phyloP scores from a whole-genome alignment of 2,797 vertebrate species.

The Cirrhinus mrigala region DNA sequence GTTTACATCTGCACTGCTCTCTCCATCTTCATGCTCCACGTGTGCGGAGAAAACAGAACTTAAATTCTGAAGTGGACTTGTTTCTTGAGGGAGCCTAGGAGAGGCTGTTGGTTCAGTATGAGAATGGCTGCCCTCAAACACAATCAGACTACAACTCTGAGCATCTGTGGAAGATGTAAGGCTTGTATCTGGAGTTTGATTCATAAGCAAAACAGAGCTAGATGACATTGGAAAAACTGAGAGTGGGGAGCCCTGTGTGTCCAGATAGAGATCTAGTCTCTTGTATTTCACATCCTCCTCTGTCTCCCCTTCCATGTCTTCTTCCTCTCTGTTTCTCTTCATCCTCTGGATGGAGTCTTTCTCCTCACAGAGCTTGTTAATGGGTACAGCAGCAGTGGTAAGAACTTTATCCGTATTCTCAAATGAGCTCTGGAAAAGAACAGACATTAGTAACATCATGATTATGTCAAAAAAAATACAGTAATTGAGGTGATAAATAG shows the following conservation, averaged over 20 bases:
- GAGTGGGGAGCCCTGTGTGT: neutral
- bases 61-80: neutral
- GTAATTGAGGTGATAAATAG: too few species aligned
- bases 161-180: neutral
- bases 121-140: neutral
- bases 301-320: constrained; percentile 12
- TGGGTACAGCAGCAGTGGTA: neutral
- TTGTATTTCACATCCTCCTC: constrained; percentile 17
- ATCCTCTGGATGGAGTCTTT: neutral
- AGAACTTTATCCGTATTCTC: neutral
- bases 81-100: neutral
- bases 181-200: neutral
- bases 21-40: neutral
- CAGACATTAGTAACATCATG: neutral
- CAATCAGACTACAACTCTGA: neutral
- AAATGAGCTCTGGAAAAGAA: constrained; percentile 32
- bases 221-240: neutral
- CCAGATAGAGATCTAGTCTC: neutral
- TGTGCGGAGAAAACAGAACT: neutral
- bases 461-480: neutral
- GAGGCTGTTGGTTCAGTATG: neutral
- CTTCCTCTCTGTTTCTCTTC: neutral
- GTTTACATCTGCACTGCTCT: constrained; percentile 14
- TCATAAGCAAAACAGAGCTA: neutral
- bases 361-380: constrained; percentile 10